These are phyloP conservation scores for Drosophila mulleri DNA, from an alignment of 2,888 invertebrate species.

Conservation along the genomic window DNA sequence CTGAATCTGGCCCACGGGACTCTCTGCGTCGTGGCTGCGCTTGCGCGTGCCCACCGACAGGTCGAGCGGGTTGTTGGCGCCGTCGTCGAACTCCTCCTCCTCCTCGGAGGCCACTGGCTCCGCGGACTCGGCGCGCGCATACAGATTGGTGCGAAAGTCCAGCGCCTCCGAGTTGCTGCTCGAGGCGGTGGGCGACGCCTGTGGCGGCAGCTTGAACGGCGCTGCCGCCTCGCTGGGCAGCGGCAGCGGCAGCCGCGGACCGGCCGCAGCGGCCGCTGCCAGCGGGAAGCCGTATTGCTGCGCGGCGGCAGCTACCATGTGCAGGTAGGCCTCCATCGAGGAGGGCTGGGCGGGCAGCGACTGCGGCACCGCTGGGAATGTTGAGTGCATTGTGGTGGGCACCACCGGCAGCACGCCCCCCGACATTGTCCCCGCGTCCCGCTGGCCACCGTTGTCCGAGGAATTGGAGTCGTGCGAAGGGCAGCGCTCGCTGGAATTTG, in stretches of 20 bases:
- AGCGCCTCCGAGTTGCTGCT: constrained; percentile 88
- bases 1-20: constrained; percentile 85
- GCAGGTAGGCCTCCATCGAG: constrained; percentile 93
- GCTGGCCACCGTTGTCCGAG: constrained; percentile 87
- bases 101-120: constrained; percentile 86
- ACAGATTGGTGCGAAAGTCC: constrained; percentile 92
- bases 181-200: constrained; percentile 85
- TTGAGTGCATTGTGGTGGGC: constrained; percentile 67
- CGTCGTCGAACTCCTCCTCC: constrained; percentile 88
- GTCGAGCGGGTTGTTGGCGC: constrained; percentile 89
- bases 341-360: constrained; percentile 89
- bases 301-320: constrained; percentile 89
- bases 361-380: constrained; percentile 85
- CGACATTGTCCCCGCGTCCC: constrained; percentile 40
- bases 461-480: constrained; percentile 91
- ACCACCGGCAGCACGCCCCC: constrained; percentile 59
- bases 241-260: constrained; percentile 78
- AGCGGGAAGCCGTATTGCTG: constrained; percentile 91
- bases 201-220: constrained; percentile 83
- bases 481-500: constrained; percentile 88
- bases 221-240: constrained; percentile 90
- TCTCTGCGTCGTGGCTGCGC: constrained; percentile 85
- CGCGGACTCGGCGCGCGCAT: constrained; percentile 86
- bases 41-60: constrained; percentile 92
- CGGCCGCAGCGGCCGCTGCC: constrained; percentile 84